Evolutionary conservation across 2,888 invertebrate genomes (phyloP).

Genomic region (Mimas tiliae): DNA sequence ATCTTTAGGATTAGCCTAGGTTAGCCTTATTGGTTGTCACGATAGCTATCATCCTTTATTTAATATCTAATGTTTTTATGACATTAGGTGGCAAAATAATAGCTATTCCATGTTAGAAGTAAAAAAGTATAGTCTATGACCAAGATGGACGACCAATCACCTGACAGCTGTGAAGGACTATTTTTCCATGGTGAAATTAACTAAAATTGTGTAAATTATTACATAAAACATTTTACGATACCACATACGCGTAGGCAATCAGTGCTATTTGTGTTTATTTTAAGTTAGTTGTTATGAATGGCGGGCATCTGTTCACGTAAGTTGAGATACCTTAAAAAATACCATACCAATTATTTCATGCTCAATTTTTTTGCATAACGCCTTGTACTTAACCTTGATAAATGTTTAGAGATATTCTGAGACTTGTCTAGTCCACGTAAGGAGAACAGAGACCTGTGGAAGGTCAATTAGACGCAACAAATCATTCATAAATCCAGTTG

Average conservation of each 20-base stretch:
- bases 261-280: constrained; percentile 41
- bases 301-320: constrained; percentile 42
- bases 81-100: neutral
- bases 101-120: neutral
- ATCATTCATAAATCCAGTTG: neutral
- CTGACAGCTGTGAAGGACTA: constrained; percentile 72
- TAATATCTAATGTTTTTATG: too few species aligned
- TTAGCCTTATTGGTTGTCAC: too few species aligned
- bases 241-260: constrained; percentile 43
- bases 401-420: constrained; percentile 33
- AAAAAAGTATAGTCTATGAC: constrained; percentile 17
- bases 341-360: neutral
- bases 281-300: constrained; percentile 48
- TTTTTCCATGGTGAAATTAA: constrained; percentile 71
- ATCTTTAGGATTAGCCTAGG: too few species aligned
- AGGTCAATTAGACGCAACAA: neutral
- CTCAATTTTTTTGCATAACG: constrained; percentile 32
- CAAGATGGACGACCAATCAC: constrained; percentile 70
- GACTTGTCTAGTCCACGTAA: constrained; percentile 15
- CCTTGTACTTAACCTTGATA: constrained; percentile 50
- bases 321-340: constrained; percentile 28
- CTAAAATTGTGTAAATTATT: constrained; percentile 71
- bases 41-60: too few species aligned
- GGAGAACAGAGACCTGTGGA: neutral
- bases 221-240: constrained; percentile 67